Evolutionary conservation across 2,113 vertebrate genomes (phyloP), one percentile per base, ranked within the genome.

Genomic region (Phoenicopterus ruber): DNA sequence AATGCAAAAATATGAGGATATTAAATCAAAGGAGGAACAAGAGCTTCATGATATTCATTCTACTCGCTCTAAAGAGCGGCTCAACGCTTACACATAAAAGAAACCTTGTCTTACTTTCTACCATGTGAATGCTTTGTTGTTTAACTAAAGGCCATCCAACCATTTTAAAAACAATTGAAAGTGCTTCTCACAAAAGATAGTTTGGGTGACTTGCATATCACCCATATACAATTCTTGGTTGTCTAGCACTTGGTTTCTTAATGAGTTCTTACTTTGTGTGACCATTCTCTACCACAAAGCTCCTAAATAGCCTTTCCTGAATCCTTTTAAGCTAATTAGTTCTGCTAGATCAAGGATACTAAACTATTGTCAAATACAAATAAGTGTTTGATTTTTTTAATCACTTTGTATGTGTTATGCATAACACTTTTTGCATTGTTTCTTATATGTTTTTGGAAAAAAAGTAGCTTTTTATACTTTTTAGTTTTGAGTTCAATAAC

Each of bases 1-100:
- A 95, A 99, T 99, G 99, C 99, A 99, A 96, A 99, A 99, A 94
- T 99, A 99, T 5, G 99, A 99, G 96, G 99, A 99, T 98, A 99
- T 99, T 98, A 99, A 99, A 96, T 99, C 99, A 21, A 99, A 99
- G 99, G 99, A 99, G 97, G 99, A 99, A 77, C 99, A 99, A 97
- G 99, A 99, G 97, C 99, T 99, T 67, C 99, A 99, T 7, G 99
- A 99, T 96, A 99, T 99, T 97, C 99, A 99, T 96, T 99, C 99
- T 57, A 99, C 99, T 76, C 99, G 99, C 98, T 99, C 99, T 97
- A 99, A 99, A 99, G 99, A 99, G 98, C 98, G 99, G 67, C 99
- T 99, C 95, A 99, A 99, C 12, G 99, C 99, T 40, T 99, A 99
- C 98, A 99, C 99, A 99, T 99, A 99, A 99, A 88, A 89, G 71